Evolutionary conservation across 2,113 vertebrate genomes (phyloP).

Genomic region (Chaetorhynchus papuensis): DNA sequence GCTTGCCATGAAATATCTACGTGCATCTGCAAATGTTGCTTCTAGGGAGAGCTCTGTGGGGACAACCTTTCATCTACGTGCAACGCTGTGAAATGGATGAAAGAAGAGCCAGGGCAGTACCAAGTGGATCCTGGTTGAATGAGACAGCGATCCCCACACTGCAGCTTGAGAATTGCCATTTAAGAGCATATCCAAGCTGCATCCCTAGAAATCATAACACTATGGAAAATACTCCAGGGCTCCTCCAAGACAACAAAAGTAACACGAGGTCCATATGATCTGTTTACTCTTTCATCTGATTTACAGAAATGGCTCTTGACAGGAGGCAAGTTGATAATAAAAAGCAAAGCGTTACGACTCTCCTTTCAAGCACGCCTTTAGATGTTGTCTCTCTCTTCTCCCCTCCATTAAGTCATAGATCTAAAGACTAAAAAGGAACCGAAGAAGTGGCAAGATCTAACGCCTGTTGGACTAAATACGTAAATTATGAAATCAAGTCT

Average conservation of each 20-base stretch:
- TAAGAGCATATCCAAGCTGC: not conserved
- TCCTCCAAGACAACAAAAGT: not conserved
- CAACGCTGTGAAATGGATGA: not conserved
- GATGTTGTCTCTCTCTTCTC: not conserved
- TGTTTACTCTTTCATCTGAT: slow-evolving; percentile 35
- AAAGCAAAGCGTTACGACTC: not conserved
- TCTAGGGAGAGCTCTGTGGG: not conserved
- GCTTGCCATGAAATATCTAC: not conserved
- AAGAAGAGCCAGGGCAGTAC: not conserved
- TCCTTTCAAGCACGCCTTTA: slow-evolving; percentile 29
- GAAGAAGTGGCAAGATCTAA: slow-evolving; percentile 58
- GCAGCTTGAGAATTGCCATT: not conserved
- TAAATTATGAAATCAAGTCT: slow-evolving; percentile 65
- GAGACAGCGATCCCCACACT: not conserved
- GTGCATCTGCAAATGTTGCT: not conserved
- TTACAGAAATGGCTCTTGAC: slow-evolving; percentile 15
- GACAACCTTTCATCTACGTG: not conserved
- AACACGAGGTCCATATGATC: not conserved
- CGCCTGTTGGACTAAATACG: slow-evolving; percentile 52
- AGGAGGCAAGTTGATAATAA: slow-evolving; percentile 31
- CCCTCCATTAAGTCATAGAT: slow-evolving; percentile 26
- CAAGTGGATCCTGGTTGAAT: not conserved
- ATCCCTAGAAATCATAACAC: not conserved
- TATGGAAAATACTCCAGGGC: not conserved
- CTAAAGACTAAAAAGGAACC: slow-evolving; percentile 37